phyloP scores from a whole-genome alignment of 2,113 vertebrate species.

The Catagonus wagneri region DNA sequence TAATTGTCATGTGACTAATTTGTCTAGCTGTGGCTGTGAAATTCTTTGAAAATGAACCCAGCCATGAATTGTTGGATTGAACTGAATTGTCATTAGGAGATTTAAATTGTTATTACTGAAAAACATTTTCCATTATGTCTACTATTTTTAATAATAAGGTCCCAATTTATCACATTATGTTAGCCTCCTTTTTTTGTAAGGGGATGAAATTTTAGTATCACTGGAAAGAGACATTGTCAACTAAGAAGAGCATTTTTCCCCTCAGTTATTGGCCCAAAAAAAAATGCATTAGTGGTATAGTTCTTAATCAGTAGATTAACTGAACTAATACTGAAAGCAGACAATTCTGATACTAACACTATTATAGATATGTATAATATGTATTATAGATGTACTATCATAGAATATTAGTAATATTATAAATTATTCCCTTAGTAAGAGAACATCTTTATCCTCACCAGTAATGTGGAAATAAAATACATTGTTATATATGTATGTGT shows the following conservation, averaged over 20 bases:
- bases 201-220: background rate
- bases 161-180: background rate
- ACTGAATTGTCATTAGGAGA: background rate
- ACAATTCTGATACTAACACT: background rate
- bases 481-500: background rate
- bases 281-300: background rate
- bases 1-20: constrained; percentile 39
- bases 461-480: background rate
- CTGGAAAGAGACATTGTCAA: background rate
- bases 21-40: constrained; percentile 23
- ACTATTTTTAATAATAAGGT: background rate
- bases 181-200: background rate
- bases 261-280: background rate
- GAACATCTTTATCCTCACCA: background rate
- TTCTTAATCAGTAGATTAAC: background rate
- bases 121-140: background rate
- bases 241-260: background rate
- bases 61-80: background rate
- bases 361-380: background rate
- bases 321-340: background rate
- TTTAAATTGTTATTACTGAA: constrained; percentile 19
- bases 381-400: background rate
- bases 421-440: background rate
- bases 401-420: background rate
- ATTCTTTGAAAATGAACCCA: background rate